These are phyloP conservation scores for Gavialis gangeticus DNA, from an alignment of 2,113 vertebrate genomes.

Conservation along the genomic window DNA sequence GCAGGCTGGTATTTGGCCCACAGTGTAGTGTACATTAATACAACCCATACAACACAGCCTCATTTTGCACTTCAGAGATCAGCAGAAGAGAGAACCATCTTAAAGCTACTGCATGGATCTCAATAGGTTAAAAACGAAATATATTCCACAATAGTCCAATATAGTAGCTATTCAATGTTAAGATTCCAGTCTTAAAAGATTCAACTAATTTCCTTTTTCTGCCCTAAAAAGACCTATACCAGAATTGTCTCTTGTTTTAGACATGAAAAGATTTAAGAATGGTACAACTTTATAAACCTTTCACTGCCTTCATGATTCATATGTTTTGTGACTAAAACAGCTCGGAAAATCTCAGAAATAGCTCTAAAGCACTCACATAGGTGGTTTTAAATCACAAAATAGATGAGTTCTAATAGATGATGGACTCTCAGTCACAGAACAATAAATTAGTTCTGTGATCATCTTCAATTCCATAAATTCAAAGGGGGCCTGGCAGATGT, in stretches of 20 bases:
- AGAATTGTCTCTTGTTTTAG: background rate
- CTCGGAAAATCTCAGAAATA: slow-evolving; percentile 27
- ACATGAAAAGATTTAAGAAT: background rate
- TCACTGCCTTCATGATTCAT: slow-evolving; percentile 14
- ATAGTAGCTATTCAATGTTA: background rate
- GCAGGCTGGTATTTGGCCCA: background rate
- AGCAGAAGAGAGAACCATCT: background rate
- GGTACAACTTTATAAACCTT: slow-evolving; percentile 22
- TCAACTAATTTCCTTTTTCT: background rate
- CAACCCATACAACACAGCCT: fast-evolving
- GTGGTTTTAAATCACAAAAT: slow-evolving; percentile 62
- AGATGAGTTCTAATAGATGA: slow-evolving; percentile 12
- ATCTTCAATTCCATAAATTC: slow-evolving; percentile 20
- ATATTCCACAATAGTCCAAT: too few species aligned
- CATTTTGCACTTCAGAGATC: background rate
- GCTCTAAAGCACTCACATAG: background rate
- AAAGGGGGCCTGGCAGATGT: background rate
- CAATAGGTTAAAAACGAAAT: background rate
- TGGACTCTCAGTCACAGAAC: slow-evolving; percentile 8
- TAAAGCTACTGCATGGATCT: background rate
- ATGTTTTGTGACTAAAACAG: slow-evolving; percentile 1
- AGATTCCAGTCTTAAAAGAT: background rate
- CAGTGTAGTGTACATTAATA: fast-evolving
- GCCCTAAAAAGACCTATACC: background rate
- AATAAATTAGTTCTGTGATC: slow-evolving; percentile 33